These are phyloP conservation scores for Plutella xylostella DNA, from an alignment of 2,888 invertebrate genomes.

Conservation along the genomic window DNA sequence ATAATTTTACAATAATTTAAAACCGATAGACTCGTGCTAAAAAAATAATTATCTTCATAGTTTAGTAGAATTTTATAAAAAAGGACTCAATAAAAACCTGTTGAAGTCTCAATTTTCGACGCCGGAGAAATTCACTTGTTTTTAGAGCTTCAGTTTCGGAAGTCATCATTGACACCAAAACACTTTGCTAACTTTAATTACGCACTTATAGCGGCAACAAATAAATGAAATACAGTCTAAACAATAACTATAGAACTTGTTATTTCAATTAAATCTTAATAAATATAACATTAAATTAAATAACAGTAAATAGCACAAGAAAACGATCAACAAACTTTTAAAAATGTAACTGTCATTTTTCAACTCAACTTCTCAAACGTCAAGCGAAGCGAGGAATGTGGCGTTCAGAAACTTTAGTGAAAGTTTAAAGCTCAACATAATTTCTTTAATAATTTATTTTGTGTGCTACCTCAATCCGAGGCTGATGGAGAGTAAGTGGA, in stretches of 20 bases:
- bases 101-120: conserved; percentile 58
- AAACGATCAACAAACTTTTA: neutral
- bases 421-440: too few relatives aligned
- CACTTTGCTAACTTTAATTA: neutral
- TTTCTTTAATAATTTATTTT: too few relatives aligned
- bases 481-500: too few relatives aligned
- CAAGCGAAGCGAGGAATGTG: too few relatives aligned
- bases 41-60: neutral
- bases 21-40: neutral
- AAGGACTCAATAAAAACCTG: conserved; percentile 39
- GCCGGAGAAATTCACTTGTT: conserved; percentile 61
- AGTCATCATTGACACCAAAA: conserved; percentile 33
- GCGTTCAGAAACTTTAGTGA: neutral
- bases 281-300: neutral
- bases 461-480: too few relatives aligned
- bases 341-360: conserved; percentile 4
- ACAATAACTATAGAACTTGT: too few relatives aligned
- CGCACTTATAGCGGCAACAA: neutral
- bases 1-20: conserved; percentile 21
- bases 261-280: neutral
- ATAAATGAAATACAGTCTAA: too few relatives aligned
- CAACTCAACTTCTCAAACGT: too few relatives aligned
- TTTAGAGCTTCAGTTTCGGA: conserved; percentile 44
- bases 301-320: neutral
- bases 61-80: neutral